These are phyloP conservation scores for Gibbula magus DNA, from an alignment of 2,888 invertebrate species.

Conservation along the genomic window DNA sequence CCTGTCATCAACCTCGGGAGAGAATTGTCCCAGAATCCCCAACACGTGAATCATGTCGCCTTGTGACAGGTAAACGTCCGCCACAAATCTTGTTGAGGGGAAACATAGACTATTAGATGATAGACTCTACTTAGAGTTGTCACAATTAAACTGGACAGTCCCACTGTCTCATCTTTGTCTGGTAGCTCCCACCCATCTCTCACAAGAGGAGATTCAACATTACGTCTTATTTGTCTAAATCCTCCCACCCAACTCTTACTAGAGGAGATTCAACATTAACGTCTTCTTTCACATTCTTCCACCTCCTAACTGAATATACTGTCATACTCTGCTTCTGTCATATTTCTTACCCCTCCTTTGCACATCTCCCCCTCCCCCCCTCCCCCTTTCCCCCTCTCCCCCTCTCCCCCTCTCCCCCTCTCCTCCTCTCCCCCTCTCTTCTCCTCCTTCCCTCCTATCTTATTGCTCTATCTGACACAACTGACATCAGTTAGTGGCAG, in stretches of 20 bases:
- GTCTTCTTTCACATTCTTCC: neutral
- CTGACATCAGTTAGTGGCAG: neutral
- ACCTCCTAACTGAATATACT: too few species aligned
- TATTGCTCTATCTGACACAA: neutral
- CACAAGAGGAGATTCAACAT: neutral
- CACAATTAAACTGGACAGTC: too few species aligned
- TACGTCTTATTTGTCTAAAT: neutral
- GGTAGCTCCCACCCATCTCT: neutral
- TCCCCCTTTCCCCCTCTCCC: constrained; percentile 23
- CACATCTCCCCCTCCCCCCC: too few species aligned
- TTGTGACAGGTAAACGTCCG: neutral
- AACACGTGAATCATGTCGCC: neutral
- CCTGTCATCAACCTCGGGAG: too few species aligned
- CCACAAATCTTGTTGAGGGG: neutral
- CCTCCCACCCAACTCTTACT: neutral
- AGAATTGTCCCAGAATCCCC: too few species aligned
- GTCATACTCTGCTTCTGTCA: too few species aligned
- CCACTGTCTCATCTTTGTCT: neutral
- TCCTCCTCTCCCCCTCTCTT: neutral
- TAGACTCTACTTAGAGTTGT: too few species aligned
- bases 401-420: constrained; percentile 26
- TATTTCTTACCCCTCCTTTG: too few species aligned
- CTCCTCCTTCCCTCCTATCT: neutral
- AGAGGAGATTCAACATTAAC: neutral
- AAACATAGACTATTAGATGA: neutral